Conservation (phyloP, 2,888 invertebrate species). For the Ormyrus rosae region DNA sequence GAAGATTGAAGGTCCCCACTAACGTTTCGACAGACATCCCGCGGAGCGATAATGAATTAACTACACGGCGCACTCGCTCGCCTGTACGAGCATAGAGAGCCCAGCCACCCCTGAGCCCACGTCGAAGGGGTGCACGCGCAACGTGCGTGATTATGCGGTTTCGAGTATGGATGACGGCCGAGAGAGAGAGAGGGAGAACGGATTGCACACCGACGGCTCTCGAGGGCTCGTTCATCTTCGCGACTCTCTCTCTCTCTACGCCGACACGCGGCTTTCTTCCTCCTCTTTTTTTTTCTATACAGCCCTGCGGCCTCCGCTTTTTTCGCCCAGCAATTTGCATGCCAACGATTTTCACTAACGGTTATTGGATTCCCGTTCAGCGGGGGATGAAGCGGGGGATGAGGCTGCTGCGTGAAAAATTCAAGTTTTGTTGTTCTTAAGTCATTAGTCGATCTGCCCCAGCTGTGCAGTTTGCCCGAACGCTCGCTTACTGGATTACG, state of each 20-base stretch:
- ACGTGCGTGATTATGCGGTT: constrained; percentile 51
- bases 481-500: too few species aligned
- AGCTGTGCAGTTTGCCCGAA: too few species aligned
- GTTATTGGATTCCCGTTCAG: constrained; percentile 7
- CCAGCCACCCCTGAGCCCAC: constrained; percentile 2
- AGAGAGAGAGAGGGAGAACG: not conserved
- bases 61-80: constrained; percentile 58
- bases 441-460: too few species aligned
- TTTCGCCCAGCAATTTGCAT: constrained; percentile 21
- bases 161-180: constrained; percentile 21
- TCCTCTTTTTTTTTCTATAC: not conserved
- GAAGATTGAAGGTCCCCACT: constrained; percentile 47
- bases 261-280: not conserved
- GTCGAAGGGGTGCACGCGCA: constrained; percentile 26
- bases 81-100: constrained; percentile 6
- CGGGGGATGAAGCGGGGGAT: not conserved
- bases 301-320: not conserved
- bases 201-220: not conserved
- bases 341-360: constrained; percentile 24
- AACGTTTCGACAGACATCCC: constrained; percentile 53
- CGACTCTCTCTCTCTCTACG: not conserved
- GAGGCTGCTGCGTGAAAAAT: too few species aligned
- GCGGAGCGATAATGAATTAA: constrained; percentile 65
- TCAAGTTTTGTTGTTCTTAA: too few species aligned
- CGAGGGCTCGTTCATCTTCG: constrained; percentile 38